Evolutionary conservation across 1,140 invertebrate genomes (phyloP), one percentile per base, ranked within the genome.

Genomic region (Drosophila serrata): DNA sequence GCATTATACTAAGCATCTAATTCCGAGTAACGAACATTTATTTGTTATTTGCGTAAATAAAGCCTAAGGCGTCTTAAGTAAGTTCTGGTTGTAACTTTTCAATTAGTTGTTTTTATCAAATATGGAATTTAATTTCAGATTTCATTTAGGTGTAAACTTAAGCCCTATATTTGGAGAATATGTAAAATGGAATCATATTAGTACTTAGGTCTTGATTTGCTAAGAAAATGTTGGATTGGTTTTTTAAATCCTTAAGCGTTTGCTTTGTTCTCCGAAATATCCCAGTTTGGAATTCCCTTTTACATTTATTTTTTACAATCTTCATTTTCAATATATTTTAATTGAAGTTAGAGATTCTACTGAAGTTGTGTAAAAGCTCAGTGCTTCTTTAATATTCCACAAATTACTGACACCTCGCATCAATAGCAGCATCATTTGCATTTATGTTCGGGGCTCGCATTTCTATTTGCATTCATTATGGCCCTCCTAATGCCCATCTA

Each of bases 31-130:
- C 62, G 51, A 60, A 33, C 15, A 29, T 45, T 67, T 67, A 79
- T 60, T 55, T 65, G 70, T 59, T 56, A 87, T 69, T 73, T 82
- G 62, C 53, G 65, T 86, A 77, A 87, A 87, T 82, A 87, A 88
- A 88, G 84, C 82, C 82, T 57, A 42, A 87, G 84, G 84, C 82
- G 63, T 69, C 65, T 69, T 79, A 60, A 78, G 55, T 64, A 81
- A 81, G 13, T 19, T 49, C 17, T 42, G 76, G 13, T 27, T 67
- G 42, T 51, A 11, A 51, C 45, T 40, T 24, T 39, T 11, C 7
- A 43, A 19, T 27, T 1, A 3, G 42, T 24, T 27, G n/a, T 40
- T 48, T 33, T 42, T 8, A 7, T 19, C 1, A 13, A 1, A 13
- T 19, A 17, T 29, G 19, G 37, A 19, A 27, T 35, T 29, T 37